A percentile compares a stretch with the other conserved stretches of the same genome.
These are phyloP conservation scores for Drosophila funebris DNA, from an alignment of 1,140 invertebrate genomes.

Conservation along the genomic window DNA sequence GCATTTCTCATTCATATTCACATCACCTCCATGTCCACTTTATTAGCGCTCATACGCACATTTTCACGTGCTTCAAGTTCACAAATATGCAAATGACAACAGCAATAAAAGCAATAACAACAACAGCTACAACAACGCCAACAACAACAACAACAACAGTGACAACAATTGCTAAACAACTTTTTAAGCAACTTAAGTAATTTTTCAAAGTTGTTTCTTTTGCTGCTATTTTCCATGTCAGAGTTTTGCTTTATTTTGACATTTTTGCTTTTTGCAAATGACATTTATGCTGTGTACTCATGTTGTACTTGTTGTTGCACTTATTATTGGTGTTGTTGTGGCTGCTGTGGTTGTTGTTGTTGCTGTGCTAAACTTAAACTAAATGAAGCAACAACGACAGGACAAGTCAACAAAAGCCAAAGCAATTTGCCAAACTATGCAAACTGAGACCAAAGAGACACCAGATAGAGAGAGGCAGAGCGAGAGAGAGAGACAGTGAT, in stretches of 20 bases:
- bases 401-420: slow-evolving; percentile 49
- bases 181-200: no score
- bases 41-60: neutral
- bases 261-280: slow-evolving; percentile 6
- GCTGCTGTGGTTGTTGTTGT: neutral
- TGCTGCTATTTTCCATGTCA: no score
- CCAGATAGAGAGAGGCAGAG: neutral
- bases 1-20: slow-evolving; percentile 4
- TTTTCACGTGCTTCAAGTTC: no score
- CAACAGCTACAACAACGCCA: no score
- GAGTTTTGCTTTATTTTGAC: no score
- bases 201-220: neutral
- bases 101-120: no score
- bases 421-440: slow-evolving; percentile 47
- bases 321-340: neutral
- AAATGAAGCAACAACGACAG: slow-evolving; percentile 36
- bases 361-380: slow-evolving; percentile 29
- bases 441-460: slow-evolving; percentile 10
- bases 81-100: no score
- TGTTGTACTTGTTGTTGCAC: neutral
- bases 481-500: neutral
- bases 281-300: slow-evolving; percentile 34
- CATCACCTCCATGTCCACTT: neutral
- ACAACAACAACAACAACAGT: no score
- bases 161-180: no score